A percentile compares a stretch with the other conserved stretches of the same genome.
phyloP scores from a whole-genome alignment of 2,888 invertebrate species.

The Dicranocentrus wangi region DNA sequence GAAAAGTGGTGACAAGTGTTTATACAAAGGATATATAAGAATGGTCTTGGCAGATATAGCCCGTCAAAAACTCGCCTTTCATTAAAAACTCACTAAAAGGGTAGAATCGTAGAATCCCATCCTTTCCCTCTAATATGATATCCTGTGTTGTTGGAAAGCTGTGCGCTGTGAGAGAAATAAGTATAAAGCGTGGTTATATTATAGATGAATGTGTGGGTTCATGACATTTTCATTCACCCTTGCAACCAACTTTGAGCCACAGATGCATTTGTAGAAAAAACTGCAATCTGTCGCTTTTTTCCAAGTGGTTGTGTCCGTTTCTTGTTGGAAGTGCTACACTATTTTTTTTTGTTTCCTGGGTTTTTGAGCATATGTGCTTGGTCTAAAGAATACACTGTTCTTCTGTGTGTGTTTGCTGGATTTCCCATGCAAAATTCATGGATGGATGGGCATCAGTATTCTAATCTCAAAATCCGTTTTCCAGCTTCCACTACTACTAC shows the following conservation, averaged over 20 bases:
- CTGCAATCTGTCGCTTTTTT: conserved; percentile 8
- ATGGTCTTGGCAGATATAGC: too few species aligned
- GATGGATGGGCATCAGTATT: background rate
- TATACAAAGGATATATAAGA: too few species aligned
- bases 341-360: background rate
- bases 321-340: background rate
- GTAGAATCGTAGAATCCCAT: too few species aligned
- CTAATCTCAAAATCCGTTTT: conserved; percentile 1
- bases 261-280: background rate
- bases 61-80: too few species aligned
- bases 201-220: conserved; percentile 19
- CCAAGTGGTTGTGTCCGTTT: background rate
- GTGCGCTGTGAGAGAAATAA: conserved; percentile 3
- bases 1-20: too few species aligned
- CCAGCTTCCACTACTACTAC: background rate
- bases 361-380: conserved; percentile 12
- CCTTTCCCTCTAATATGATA: too few species aligned
- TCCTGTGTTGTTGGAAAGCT: too few species aligned
- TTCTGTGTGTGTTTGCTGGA: background rate
- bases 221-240: conserved; percentile 20
- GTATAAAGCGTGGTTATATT: background rate
- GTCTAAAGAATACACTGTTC: background rate
- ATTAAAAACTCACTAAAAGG: too few species aligned
- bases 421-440: background rate
- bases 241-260: conserved; percentile 20